phyloP scores from a whole-genome alignment of 2,797 vertebrate species.

The Clarias laeviceps region DNA sequence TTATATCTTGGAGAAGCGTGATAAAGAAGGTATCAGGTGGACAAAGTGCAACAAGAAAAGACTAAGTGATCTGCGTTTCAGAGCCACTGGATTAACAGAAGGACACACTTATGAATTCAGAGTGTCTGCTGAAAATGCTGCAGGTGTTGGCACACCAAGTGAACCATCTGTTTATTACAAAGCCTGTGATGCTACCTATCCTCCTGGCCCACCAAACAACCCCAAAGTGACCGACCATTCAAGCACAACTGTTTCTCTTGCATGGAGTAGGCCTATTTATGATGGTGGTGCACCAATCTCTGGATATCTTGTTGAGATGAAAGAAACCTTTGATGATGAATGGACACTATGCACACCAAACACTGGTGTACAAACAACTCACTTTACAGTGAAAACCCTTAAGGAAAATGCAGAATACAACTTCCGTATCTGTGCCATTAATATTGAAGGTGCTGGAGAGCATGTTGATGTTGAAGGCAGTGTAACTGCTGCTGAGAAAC shows the following conservation, averaged over 20 bases:
- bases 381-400: constrained; percentile 87
- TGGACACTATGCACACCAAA: constrained; percentile 94
- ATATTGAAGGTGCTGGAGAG: constrained; percentile 95
- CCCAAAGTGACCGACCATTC: constrained; percentile 90
- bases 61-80: constrained; percentile 90
- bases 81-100: constrained; percentile 92
- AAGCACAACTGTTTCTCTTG: constrained; percentile 89
- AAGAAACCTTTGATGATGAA: constrained; percentile 83
- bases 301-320: constrained; percentile 93
- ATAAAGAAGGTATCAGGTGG: constrained; percentile 96
- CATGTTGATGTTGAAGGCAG: constrained; percentile 90
- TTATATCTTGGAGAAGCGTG: constrained; percentile 94
- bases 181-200: constrained; percentile 94
- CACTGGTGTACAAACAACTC: constrained; percentile 87
- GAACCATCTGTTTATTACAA: constrained; percentile 86
- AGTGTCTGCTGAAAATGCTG: constrained; percentile 95
- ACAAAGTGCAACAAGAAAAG: constrained; percentile 94
- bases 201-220: constrained; percentile 96
- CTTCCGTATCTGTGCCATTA: constrained; percentile 95
- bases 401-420: constrained; percentile 95
- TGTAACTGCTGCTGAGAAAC: constrained; percentile 89
- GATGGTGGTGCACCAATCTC: constrained; percentile 97
- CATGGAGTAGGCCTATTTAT: constrained; percentile 97
- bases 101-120: constrained; percentile 94
- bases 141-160: constrained; percentile 90